Evolutionary conservation across 2,888 invertebrate species (phyloP), one percentile per base, ranked within the genome.

Genomic region (Gibbula magus): DNA sequence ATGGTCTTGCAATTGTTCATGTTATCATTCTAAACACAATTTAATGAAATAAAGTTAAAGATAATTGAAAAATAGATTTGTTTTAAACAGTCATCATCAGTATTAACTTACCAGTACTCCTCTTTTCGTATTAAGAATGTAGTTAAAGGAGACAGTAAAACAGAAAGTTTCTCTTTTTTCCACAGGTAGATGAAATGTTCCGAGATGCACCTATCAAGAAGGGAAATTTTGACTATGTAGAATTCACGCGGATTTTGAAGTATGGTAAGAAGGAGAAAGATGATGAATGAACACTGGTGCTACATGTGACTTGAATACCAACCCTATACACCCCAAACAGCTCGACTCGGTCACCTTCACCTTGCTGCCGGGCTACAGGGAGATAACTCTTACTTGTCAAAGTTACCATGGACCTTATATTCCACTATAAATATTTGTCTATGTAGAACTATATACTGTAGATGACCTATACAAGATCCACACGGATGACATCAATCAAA

Each of bases 201-300:
- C 95, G 99, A 5, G 99, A 99, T 93, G 99, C 99, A 51, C 99
- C 99, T 3, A 99, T 99, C 90, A 97, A 97, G 89, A 97, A 97
- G 89, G 91, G 91, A 20, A 95, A 97, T 92, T 99, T 99, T 92
- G 98, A 99, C 94, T 99, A 99, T 92, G 96, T 98, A 76, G 99
- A 99, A 94, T 99, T 99, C 93, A 99, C 99, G 52, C 96, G 99
- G 91, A 99, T 99, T 91, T 95, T 99, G 88, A 99, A 99, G 93
- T 99, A 99, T 90, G 99, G 99, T 75, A 99, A 99, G 90, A 99
- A 99, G 94, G 99, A 99, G 35, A 70, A 70, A 18, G 70, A 70
- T 39, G 70, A 70, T 70, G 70, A 70, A 70, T 70, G 70, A 70
- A 70, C 70, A 10, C 10, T 70, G 70, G 70, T 70, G 70, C 70